Evolutionary conservation across 2,797 vertebrate genomes (phyloP).

Genomic region (Cyprinella venusta): DNA sequence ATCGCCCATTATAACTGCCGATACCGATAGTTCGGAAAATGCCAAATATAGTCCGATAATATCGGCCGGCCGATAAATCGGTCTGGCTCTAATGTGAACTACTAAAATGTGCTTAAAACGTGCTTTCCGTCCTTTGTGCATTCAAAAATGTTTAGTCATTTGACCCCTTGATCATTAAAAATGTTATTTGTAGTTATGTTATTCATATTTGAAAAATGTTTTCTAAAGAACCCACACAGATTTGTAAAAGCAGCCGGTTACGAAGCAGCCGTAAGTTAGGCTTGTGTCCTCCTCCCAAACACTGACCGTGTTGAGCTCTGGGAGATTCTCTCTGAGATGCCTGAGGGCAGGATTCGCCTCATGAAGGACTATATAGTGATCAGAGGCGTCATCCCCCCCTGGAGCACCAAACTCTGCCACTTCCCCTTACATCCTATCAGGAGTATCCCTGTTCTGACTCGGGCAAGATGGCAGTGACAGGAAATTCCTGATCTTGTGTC

Average conservation of each 20-base stretch:
- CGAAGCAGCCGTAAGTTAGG: not conserved
- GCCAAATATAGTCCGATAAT: too few relatives aligned
- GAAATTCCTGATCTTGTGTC: constrained; percentile 1
- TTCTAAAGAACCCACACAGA: not conserved
- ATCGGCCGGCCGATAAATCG: too few relatives aligned
- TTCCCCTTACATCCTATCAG: not conserved
- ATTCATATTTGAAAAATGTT: too few relatives aligned
- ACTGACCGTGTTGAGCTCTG: not conserved
- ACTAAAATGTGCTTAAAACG: too few relatives aligned
- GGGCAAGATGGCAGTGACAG: not conserved
- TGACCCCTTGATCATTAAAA: too few relatives aligned
- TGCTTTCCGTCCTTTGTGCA: too few relatives aligned
- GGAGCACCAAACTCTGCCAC: not conserved
- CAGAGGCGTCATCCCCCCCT: constrained; percentile 3
- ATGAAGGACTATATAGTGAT: constrained; percentile 6
- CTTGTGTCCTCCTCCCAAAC: not conserved
- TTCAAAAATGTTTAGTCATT: too few relatives aligned
- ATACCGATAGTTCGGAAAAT: too few relatives aligned
- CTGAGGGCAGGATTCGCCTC: constrained; percentile 22
- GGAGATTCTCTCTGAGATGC: constrained; percentile 24
- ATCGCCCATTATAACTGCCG: too few relatives aligned
- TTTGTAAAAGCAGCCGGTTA: not conserved
- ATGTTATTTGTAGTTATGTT: too few relatives aligned
- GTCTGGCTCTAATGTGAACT: too few relatives aligned
- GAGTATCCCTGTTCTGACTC: constrained; percentile 6